Evolutionary conservation across 2,888 invertebrate species (phyloP).

Genomic region (Hirtodrosophila histrioides): DNA sequence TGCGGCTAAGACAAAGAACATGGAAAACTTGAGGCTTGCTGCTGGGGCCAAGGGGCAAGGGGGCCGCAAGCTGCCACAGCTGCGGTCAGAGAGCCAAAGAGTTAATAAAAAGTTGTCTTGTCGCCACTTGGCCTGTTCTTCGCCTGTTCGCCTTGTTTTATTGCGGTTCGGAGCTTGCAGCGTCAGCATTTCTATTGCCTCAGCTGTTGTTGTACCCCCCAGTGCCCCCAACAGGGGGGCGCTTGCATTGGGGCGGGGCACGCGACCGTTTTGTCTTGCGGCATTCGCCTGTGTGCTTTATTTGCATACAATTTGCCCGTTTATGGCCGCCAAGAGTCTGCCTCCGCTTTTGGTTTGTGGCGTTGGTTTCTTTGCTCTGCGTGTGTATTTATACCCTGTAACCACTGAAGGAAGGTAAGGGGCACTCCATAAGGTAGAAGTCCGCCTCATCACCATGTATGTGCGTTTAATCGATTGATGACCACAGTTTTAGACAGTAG

Average conservation of each 20-base stretch:
- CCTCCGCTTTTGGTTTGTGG: conserved; percentile 17
- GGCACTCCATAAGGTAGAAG: too few species aligned
- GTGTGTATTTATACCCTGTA: too few species aligned
- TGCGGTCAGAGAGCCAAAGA: conserved; percentile 66
- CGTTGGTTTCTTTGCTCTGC: too few species aligned
- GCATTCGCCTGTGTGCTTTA: conserved; percentile 56
- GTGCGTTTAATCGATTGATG: too few species aligned
- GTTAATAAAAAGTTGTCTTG: conserved; percentile 72
- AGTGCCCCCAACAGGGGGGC: background rate
- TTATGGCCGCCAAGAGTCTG: conserved; percentile 58
- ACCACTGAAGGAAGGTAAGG: too few species aligned
- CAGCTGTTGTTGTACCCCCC: conserved; percentile 20
- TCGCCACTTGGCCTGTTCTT: conserved; percentile 37
- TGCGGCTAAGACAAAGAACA: conserved; percentile 32
- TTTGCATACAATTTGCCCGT: conserved; percentile 75
- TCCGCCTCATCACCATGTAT: too few species aligned
- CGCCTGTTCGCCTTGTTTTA: conserved; percentile 41
- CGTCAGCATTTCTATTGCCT: conserved; percentile 58
- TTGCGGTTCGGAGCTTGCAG: conserved; percentile 37
- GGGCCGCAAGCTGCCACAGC: conserved; percentile 27
- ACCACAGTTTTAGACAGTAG: too few species aligned
- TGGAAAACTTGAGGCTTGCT: conserved; percentile 20
- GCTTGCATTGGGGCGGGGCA: conserved; percentile 20
- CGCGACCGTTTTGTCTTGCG: conserved; percentile 42
- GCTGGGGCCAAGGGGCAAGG: background rate